Base-by-base conservation (phyloP, 2,888 invertebrate genomes). In the Sussaba pulchella region DNA sequence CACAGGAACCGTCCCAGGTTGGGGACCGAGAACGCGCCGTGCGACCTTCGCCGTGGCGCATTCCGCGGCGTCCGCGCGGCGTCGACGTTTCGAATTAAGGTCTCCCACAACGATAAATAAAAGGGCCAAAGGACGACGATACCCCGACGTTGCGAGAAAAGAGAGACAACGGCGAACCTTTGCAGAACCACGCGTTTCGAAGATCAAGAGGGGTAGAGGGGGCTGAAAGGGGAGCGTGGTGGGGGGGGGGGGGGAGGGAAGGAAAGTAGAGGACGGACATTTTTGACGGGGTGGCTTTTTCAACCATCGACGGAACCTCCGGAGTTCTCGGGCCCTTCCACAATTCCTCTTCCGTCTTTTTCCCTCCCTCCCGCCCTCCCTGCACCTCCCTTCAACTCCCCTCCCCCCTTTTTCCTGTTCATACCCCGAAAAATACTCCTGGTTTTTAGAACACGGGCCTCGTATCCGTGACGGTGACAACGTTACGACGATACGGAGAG, bases 341-440 rank as follows among this genome's bases (percentile, higher is more conserved):
- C n/a, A n/a, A n/a, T n/a, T n/a, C n/a, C n/a, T n/a, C n/a, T n/a
- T n/a, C n/a, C n/a, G n/a, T n/a, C n/a, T n/a, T n/a, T n/a, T n/a
- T n/a, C n/a, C n/a, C n/a, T n/a, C n/a, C n/a, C n/a, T n/a, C n/a
- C n/a, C n/a, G n/a, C n/a, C n/a, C n/a, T n/a, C n/a, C n/a, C n/a
- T n/a, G n/a, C n/a, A n/a, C n/a, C n/a, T n/a, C n/a, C n/a, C n/a
- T n/a, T n/a, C n/a, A n/a, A n/a, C n/a, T n/a, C n/a, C n/a, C n/a
- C n/a, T 71, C 77, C 74, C 81, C 80, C 76, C 57, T 57, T 54
- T 57, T 63, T 54, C 66, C 71, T 21, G n/a, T n/a, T n/a, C 43
- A 17, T 89, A 86, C 86, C 86, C 84, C 87, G 88, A 90, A 90
- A 89, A 88, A 84, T 87, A 83, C 82, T 77, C 70, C 81, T 31